A percentile compares a stretch with the other conserved stretches of the same genome.
These are phyloP conservation scores for Piaya cayana DNA, from an alignment of 2,113 vertebrate genomes.

Conservation along the genomic window DNA sequence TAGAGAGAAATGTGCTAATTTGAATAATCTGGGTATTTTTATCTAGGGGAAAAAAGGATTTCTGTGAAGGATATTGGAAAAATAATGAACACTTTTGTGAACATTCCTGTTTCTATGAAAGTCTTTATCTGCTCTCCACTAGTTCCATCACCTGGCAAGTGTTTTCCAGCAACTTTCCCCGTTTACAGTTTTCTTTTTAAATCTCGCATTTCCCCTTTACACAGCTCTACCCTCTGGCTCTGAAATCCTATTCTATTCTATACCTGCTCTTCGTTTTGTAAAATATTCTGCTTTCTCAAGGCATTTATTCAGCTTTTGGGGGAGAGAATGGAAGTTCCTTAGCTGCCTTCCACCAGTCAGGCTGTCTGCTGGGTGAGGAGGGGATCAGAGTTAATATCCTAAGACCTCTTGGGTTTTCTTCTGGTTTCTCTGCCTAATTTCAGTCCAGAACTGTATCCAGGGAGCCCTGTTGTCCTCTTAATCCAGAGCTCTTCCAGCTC, in stretches of 20 bases:
- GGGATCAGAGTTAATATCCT: not conserved
- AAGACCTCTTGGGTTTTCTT: not conserved
- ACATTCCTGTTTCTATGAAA: not conserved
- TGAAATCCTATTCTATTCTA: not conserved
- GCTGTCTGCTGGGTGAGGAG: not conserved
- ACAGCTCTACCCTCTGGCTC: not conserved
- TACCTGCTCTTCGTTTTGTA: not conserved
- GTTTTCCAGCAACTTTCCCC: not conserved
- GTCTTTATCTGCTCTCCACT: not conserved
- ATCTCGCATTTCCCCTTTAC: not conserved
- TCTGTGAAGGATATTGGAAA: not conserved
- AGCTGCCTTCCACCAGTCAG: not conserved
- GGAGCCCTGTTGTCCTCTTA: not conserved
- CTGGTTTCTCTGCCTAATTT: not conserved
- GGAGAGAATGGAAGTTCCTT: not conserved
- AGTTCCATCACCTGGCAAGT: not conserved
- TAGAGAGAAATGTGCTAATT: not conserved
- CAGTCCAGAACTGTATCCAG: not conserved
- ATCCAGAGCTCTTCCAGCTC: not conserved
- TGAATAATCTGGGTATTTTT: conserved; percentile 15
- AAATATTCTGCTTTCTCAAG: not conserved
- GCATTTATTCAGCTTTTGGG: not conserved
- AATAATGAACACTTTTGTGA: not conserved
- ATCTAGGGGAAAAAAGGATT: not conserved
- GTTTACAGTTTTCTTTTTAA: not conserved